Percentiles rank a stretch among this genome's conserved stretches.
These are phyloP conservation scores for Salticus scenicus DNA, from an alignment of 2,888 invertebrate genomes.

Conservation along the genomic window DNA sequence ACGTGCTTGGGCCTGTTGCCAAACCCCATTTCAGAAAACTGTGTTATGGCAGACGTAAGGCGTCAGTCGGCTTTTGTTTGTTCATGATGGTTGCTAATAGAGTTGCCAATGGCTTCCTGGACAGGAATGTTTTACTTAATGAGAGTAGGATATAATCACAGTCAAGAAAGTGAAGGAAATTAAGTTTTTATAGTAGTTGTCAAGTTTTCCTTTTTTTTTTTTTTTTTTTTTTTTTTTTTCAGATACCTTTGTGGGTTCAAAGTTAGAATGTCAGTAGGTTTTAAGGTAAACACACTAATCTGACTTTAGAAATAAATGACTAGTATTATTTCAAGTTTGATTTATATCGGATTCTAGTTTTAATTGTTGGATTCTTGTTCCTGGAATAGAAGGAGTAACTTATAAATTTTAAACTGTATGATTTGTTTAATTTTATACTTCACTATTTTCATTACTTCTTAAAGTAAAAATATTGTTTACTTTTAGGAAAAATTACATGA, in stretches of 20 bases:
- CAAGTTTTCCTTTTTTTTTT: no score
- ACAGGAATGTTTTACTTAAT: slow-evolving; percentile 3
- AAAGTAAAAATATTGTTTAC: no score
- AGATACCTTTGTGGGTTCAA: not conserved
- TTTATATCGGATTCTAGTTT: not conserved
- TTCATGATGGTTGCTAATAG: not conserved
- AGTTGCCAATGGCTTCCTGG: slow-evolving; percentile 10
- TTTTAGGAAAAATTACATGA: no score
- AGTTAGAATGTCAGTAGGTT: not conserved
- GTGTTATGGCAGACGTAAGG: not conserved
- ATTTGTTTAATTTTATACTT: no score
- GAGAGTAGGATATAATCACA: not conserved
- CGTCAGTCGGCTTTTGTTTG: not conserved
- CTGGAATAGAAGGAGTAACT: no score
- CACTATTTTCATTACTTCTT: no score
- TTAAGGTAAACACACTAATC: not conserved
- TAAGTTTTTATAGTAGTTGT: not conserved
- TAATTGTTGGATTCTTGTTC: no score
- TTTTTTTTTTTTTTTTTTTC: no score
- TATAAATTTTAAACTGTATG: no score
- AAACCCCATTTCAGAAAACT: not conserved
- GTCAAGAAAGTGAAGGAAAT: not conserved
- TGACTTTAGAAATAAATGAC: not conserved
- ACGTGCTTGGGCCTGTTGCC: slow-evolving; percentile 10
- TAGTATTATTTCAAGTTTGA: not conserved